Evolutionary conservation across 2,797 vertebrate genomes (phyloP).

Genomic region (Petrocephalus schoutedeni): DNA sequence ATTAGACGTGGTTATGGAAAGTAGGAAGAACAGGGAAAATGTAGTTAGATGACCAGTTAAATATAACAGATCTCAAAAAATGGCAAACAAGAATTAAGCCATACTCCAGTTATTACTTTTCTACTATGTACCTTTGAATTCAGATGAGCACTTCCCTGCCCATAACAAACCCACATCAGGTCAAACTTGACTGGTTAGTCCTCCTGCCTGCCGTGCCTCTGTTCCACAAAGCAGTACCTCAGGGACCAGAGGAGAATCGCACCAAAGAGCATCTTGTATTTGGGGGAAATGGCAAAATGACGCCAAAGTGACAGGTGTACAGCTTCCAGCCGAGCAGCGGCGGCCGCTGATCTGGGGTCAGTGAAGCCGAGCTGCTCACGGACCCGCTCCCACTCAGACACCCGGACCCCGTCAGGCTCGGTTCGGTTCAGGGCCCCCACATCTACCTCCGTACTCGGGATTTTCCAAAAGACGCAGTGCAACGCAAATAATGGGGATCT

Average conservation of each 20-base stretch:
- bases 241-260: neutral
- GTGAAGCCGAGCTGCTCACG: neutral
- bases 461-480: conserved; percentile 3
- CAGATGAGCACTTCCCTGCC: neutral
- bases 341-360: neutral
- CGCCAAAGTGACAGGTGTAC: conserved; percentile 9
- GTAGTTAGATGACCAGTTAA: neutral
- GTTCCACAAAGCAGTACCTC: neutral
- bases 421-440: neutral
- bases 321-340: neutral
- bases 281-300: neutral
- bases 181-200: neutral
- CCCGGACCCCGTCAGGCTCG: neutral
- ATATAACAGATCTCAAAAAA: neutral
- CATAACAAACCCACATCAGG: neutral
- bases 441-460: neutral
- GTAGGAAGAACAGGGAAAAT: neutral
- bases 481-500: conserved; percentile 2
- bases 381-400: neutral
- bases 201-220: neutral
- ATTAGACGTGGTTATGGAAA: neutral
- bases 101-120: neutral
- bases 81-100: neutral
- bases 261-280: neutral
- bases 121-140: neutral